Evolutionary conservation across 2,888 invertebrate genomes (phyloP).

Genomic region (Linyphia triangularis): DNA sequence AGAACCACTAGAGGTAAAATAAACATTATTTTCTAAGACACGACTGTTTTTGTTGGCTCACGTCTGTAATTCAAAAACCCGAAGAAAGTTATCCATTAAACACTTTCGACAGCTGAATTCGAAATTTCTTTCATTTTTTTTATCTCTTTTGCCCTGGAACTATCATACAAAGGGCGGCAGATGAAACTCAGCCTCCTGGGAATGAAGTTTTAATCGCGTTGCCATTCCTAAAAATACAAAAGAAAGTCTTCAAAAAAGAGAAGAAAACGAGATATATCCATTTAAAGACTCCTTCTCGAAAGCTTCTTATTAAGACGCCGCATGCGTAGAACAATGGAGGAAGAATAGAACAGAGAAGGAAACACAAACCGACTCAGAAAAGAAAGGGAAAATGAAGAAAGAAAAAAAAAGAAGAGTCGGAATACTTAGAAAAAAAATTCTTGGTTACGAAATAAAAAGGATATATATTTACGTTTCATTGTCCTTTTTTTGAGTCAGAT

Average conservation of each 20-base stretch:
- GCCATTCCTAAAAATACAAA: constrained; percentile 31
- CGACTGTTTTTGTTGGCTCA: not conserved
- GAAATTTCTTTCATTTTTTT: not conserved
- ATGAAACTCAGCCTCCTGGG: constrained; percentile 42
- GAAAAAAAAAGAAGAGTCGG: not conserved
- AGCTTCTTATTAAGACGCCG: constrained; percentile 30
- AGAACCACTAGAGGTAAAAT: constrained; percentile 3
- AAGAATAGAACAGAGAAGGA: not conserved
- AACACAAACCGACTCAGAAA: not conserved
- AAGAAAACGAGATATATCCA: constrained; percentile 25
- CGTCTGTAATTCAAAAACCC: not conserved
- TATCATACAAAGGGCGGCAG: constrained; percentile 3
- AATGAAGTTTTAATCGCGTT: constrained; percentile 63
- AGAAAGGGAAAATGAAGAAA: not conserved
- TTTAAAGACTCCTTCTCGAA: constrained; percentile 30
- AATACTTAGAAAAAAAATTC: not conserved
- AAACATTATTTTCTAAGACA: not conserved
- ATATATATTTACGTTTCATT: constrained; percentile 32
- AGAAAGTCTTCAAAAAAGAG: not conserved
- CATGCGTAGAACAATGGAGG: constrained; percentile 1
- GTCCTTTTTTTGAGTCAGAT: not conserved
- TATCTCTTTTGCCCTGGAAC: not conserved
- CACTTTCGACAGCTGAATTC: constrained; percentile 33
- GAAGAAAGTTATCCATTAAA: constrained; percentile 34
- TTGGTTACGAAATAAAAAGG: not conserved